Evolutionary conservation across 2,888 invertebrate species (phyloP).

Genomic region (Iphiclides podalirius): DNA sequence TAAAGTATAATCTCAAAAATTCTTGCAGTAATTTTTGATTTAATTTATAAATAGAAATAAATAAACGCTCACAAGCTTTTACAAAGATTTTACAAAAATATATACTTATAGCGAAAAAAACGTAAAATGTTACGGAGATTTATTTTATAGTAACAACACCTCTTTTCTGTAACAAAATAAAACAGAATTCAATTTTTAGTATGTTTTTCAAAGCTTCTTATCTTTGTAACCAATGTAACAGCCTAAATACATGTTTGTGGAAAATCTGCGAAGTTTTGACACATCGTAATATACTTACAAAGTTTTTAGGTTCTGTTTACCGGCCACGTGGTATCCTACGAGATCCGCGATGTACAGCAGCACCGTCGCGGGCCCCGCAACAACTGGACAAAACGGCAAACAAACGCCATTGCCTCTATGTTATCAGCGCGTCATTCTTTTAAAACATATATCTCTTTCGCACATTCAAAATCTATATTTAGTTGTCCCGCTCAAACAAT

Average conservation of each 20-base stretch:
- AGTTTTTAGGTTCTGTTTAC: slow-evolving; percentile 48
- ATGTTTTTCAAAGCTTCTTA: neutral
- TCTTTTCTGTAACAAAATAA: neutral
- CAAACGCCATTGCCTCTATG: slow-evolving; percentile 25
- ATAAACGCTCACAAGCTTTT: too few species aligned
- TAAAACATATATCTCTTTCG: slow-evolving; percentile 24
- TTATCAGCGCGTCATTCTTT: slow-evolving; percentile 34
- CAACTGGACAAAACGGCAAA: slow-evolving; percentile 55
- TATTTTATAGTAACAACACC: neutral
- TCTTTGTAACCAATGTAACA: too few species aligned
- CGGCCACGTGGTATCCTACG: slow-evolving; percentile 64
- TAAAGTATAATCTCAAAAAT: too few species aligned
- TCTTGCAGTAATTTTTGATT: too few species aligned
- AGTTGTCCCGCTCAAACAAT: slow-evolving; percentile 8
- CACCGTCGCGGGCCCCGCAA: slow-evolving; percentile 61
- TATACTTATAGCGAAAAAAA: too few species aligned
- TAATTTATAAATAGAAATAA: too few species aligned
- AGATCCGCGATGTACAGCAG: slow-evolving; percentile 44
- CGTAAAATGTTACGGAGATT: neutral
- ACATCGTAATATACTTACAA: slow-evolving; percentile 47
- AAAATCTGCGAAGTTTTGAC: slow-evolving; percentile 15
- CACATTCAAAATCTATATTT: slow-evolving; percentile 8
- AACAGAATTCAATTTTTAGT: neutral
- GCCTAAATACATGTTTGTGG: too few species aligned
- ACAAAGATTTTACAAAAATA: too few species aligned